Base-by-base conservation (phyloP, 2,888 invertebrate genomes). In the Mystacides longicornis region DNA sequence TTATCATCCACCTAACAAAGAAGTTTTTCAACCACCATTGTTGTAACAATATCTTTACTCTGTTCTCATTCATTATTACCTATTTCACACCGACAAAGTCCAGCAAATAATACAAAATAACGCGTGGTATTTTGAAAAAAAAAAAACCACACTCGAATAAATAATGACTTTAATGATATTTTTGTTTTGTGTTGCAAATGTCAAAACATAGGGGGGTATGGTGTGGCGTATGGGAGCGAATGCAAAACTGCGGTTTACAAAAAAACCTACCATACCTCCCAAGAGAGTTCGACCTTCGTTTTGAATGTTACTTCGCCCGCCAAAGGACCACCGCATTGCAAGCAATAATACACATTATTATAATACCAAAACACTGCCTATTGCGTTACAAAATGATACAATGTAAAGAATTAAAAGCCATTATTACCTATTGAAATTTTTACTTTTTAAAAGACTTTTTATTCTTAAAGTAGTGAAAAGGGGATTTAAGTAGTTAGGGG, bases 171-270 rank as follows among this genome's bases (percentile, higher is more conserved):
- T 47, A 14, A 23, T 54, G 37, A 18, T 23, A 21, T 37, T 54
- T 49, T 49, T 45, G 5, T 19, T 54, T 49, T 42, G 48, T 37
- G 42, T 49, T 54, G 23, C 49, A 23, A 31, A 19, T 3, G 9
- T 45, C 21, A 20, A 7, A 7, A 9, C 37, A 7, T 37, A 37
- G 37, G 37, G 37, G 37, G 37, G 37, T 3, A 4, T 14, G 16
- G 16, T 37, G 11, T 37, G n/a, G 3, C 37, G 37, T 37, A 4
- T 37, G 37, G 14, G 14, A 5, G 14, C 14, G 37, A 7, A 37
- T 37, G 37, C 37, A 37, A 37, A 37, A 7, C 37, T 37, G 37
- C 37, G 14, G 37, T 37, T 37, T 37, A n/a, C n/a, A 14, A 37
- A 37, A 37, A 7, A 14, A n/a, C n/a, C n/a, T n/a, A n/a, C n/a